Percentiles rank a stretch among this genome's conserved stretches.
Evolutionary conservation across 2,113 vertebrate genomes (phyloP).

Genomic region (Laterallus jamaicensis): DNA sequence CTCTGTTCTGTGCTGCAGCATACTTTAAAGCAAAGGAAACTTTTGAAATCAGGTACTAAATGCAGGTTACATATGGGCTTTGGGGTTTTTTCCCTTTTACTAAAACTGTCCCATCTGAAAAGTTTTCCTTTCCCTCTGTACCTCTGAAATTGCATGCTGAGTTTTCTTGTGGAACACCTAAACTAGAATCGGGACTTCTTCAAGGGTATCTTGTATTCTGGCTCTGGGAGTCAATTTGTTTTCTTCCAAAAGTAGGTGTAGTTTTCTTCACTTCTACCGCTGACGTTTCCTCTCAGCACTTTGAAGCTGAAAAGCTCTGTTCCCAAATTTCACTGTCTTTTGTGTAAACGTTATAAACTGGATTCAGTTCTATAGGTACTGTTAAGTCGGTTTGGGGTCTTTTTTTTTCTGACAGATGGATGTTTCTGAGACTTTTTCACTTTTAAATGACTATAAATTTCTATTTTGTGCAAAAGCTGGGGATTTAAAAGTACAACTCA

Average conservation of each 20-base stretch:
- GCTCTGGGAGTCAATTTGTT: neutral
- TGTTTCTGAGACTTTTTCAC: neutral
- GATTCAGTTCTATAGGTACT: neutral
- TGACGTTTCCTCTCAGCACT: conserved; percentile 28
- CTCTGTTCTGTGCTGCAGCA: neutral
- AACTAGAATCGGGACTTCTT: neutral
- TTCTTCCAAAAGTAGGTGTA: neutral
- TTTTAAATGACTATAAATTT: neutral
- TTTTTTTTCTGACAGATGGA: neutral
- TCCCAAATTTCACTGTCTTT: neutral
- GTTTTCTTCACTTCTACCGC: neutral
- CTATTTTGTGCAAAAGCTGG: neutral
- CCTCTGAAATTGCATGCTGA: neutral
- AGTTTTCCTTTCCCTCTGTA: neutral
- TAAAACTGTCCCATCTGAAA: neutral
- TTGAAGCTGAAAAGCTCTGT: neutral
- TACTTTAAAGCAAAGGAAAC: conserved; percentile 17
- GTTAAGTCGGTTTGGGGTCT: neutral
- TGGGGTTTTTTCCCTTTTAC: neutral
- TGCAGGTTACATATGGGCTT: neutral
- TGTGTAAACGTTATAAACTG: conserved; percentile 3
- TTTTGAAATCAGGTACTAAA: conserved; percentile 44
- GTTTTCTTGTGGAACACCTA: neutral
- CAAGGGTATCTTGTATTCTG: neutral
- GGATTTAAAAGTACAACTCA: neutral